Base-by-base conservation (phyloP, 2,888 invertebrate genomes). In the Rhagophthalmus giganteus region DNA sequence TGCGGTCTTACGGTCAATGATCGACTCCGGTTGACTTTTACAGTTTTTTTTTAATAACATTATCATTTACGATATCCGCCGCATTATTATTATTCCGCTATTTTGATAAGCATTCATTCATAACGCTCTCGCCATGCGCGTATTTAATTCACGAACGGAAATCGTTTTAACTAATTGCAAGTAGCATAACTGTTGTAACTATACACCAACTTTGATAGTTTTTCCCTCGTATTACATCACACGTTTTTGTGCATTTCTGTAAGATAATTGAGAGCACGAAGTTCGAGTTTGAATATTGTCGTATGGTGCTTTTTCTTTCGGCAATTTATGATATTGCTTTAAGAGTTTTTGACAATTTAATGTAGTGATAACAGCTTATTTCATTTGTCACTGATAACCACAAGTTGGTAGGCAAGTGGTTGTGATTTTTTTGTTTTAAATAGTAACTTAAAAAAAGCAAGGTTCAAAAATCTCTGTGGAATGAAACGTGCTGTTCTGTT, bases 1-100 rank as follows among this genome's bases (percentile, higher is more conserved):
- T 45, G 39, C 47, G 47, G 47, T 47, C 38, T 41, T 41, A 57
- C 63, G 63, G 64, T 64, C 64, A 64, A 64, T 56, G 64, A 59
- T 64, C 64, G 64, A 62, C 64, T 64, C 58, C 34, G 31, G 51
- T 42, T 63, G 63, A 63, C 63, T 59, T 63, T 61, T 62, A 57
- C 16, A 57, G 34, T 51, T 51, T 51, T 51, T 51, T 34, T 27
- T 27, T 34, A 51, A 39, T 55, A 54, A 42, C 45, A 40, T 62
- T 60, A 62, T 64, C 62, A 38, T 55, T 49, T 58, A 61, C 59
- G 56, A 61, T 62, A 61, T 60, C 61, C 60, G 57, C 55, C 56
- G 60, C 57, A 58, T 51, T 58, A 55, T 59, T 56, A 49, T 51
- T 54, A 54, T 56, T 51, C 48, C 37, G 40, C 40, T 51, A 37